Conservation (phyloP, 2,888 invertebrate species). For the Heliconius ismenius region DNA sequence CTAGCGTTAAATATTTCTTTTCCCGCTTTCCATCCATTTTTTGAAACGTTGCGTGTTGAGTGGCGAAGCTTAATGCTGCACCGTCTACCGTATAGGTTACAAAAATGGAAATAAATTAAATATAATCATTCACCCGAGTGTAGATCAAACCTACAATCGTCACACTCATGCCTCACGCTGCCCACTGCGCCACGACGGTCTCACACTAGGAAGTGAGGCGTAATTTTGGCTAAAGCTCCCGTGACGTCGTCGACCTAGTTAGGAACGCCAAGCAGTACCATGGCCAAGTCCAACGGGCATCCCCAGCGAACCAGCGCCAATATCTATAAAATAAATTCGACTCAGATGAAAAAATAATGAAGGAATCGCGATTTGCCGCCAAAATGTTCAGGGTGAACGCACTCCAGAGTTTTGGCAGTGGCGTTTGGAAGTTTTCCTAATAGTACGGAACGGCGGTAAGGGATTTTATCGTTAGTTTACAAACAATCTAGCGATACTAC, state of each 20-base stretch:
- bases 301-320: constrained; percentile 81
- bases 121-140: not conserved
- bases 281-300: constrained; percentile 80
- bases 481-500: constrained; percentile 44
- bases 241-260: constrained; percentile 79
- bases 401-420: constrained; percentile 79
- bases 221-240: constrained; percentile 78
- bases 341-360: constrained; percentile 71
- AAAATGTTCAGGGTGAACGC: constrained; percentile 77
- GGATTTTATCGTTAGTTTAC: constrained; percentile 58
- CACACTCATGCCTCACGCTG: not conserved
- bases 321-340: constrained; percentile 82
- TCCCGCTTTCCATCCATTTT: too few species aligned
- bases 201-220: not conserved
- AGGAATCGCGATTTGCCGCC: constrained; percentile 78
- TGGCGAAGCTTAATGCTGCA: not conserved
- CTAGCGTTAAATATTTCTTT: too few species aligned
- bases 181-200: not conserved
- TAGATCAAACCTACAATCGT: not conserved
- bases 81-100: not conserved
- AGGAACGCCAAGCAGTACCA: constrained; percentile 78
- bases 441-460: constrained; percentile 69
- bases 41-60: not conserved
- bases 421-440: constrained; percentile 75
- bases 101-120: not conserved